Conservation (phyloP, 2,888 invertebrate genomes). For the Carcina quercana region DNA sequence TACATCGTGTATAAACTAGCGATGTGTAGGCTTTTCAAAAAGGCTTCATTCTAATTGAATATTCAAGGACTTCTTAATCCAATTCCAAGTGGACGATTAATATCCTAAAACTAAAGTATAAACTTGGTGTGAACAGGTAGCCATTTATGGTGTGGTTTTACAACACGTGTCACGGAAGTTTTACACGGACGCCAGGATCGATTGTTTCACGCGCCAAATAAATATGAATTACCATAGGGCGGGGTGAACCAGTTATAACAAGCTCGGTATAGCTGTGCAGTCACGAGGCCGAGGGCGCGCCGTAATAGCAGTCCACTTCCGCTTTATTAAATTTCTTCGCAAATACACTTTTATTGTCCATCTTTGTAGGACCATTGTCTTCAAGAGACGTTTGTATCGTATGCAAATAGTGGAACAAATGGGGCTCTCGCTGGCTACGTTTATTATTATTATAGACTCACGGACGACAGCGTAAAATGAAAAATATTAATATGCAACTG, state of each 20-base stretch:
- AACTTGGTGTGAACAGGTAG: too few species aligned
- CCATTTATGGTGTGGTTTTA: too few species aligned
- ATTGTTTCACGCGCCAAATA: conserved; percentile 27
- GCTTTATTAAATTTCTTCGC: conserved; percentile 75
- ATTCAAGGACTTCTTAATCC: too few species aligned
- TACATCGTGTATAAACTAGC: too few species aligned
- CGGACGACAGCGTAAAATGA: conserved; percentile 32
- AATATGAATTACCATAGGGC: conserved; percentile 34
- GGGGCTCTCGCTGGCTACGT: conserved; percentile 48
- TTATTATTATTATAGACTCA: conserved; percentile 58
- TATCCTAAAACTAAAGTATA: too few species aligned
- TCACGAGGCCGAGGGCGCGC: conserved; percentile 29
- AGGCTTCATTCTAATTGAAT: too few species aligned
- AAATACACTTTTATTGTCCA: conserved; percentile 71
- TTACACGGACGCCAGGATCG: conserved; percentile 15
- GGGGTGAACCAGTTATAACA: conserved; percentile 14
- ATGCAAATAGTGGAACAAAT: conserved; percentile 67
- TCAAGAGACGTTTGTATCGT: conserved; percentile 52
- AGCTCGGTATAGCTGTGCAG: neutral
- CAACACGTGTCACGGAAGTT: conserved; percentile 5
- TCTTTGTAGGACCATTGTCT: conserved; percentile 46
- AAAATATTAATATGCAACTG: too few species aligned
- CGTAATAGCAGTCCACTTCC: conserved; percentile 66
- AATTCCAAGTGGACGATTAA: too few species aligned
- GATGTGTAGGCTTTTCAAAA: too few species aligned